A percentile compares a stretch with the other conserved stretches of the same genome.
Evolutionary conservation across 2,797 vertebrate genomes (phyloP).

Genomic region (Selene dorsalis): DNA sequence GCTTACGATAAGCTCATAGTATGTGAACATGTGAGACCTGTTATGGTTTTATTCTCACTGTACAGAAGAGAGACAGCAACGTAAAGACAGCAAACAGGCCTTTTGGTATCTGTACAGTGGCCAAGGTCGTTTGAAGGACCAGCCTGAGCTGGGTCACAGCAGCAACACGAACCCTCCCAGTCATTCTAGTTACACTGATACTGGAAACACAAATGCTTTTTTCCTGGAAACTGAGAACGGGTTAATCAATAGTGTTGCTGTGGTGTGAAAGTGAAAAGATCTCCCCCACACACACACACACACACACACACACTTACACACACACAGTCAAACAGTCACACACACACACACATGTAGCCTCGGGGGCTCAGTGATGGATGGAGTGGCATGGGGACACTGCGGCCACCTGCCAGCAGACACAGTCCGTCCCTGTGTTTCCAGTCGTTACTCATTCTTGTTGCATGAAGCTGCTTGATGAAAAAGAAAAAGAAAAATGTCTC

Average conservation of each 20-base stretch:
- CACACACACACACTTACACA: background rate
- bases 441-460: conserved; percentile 13
- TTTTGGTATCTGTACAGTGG: background rate
- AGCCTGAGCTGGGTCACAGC: conserved; percentile 10
- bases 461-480: background rate
- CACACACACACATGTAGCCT: conserved; percentile 24
- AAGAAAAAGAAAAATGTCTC: background rate
- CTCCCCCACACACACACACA: conserved; percentile 17
- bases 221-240: conserved; percentile 53
- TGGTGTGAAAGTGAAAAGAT: conserved; percentile 62
- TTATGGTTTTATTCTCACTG: conserved; percentile 28
- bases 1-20: conserved; percentile 28
- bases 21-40: background rate
- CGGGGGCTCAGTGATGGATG: conserved; percentile 42
- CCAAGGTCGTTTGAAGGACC: conserved; percentile 41
- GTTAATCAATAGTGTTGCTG: conserved; percentile 66
- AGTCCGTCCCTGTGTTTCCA: conserved; percentile 39
- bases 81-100: background rate
- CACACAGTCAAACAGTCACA: no score
- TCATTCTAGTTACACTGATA: conserved; percentile 18
- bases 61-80: background rate
- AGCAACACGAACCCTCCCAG: background rate
- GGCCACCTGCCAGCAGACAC: conserved; percentile 58
- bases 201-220: conserved; percentile 46
- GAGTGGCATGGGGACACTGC: conserved; percentile 28